Conservation (phyloP, 2,113 vertebrate species). For the Syrmaticus mikado region DNA sequence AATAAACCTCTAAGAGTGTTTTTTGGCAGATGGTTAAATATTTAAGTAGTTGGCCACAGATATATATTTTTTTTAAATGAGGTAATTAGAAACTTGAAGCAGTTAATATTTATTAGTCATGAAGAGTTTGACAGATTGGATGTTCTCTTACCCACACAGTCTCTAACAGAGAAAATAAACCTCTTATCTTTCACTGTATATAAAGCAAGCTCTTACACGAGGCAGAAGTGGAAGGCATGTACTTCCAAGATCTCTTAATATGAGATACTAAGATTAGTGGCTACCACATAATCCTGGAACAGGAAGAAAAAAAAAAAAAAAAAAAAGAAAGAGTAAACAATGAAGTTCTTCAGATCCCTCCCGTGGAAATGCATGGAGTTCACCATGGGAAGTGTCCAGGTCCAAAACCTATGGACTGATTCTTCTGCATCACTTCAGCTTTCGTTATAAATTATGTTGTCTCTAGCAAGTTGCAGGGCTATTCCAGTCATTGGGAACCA, state of each 20-base stretch:
- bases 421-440: not conserved
- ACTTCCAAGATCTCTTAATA: not conserved
- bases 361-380: not conserved
- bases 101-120: constrained; percentile 83
- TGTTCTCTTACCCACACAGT: constrained; percentile 74
- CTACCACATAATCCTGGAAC: not conserved
- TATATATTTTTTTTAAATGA: constrained; percentile 60
- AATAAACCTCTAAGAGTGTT: constrained; percentile 64
- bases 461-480: not conserved
- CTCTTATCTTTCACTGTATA: constrained; percentile 13
- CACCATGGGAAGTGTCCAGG: not conserved
- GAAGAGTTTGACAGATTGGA: constrained; percentile 77
- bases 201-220: constrained; percentile 31
- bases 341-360: not conserved
- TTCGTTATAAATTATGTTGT: not conserved
- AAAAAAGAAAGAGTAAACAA: not conserved
- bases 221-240: constrained; percentile 18
- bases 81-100: constrained; percentile 78
- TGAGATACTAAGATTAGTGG: not conserved
- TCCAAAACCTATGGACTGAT: not conserved
- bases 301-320: not conserved
- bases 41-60: constrained; percentile 74
- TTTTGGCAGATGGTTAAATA: constrained; percentile 82
- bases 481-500: not conserved
- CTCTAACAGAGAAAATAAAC: constrained; percentile 51